Evolutionary conservation across 2,888 invertebrate genomes (phyloP).

Genomic region (Eupithecia pulchellata): DNA sequence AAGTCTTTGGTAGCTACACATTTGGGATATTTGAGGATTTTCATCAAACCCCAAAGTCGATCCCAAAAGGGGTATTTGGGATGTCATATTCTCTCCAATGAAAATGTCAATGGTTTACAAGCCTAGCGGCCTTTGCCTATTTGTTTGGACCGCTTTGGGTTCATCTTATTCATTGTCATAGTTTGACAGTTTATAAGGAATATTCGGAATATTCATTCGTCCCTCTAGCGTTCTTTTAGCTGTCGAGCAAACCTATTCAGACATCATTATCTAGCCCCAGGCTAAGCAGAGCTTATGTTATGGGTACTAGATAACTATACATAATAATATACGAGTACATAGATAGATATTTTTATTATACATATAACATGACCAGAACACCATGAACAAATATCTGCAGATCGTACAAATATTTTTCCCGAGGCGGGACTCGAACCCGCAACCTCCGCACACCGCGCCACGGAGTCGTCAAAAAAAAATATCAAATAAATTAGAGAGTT

Average conservation of each 20-base stretch:
- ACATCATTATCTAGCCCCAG: no score
- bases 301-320: no score
- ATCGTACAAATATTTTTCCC: no score
- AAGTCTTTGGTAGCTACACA: not conserved
- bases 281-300: no score
- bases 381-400: no score
- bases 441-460: no score
- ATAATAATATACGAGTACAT: no score
- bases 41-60: no score
- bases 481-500: not conserved
- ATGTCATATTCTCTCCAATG: not conserved
- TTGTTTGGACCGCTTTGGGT: not conserved
- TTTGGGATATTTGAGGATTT: not conserved
- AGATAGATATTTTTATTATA: no score
- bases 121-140: not conserved
- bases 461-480: no score
- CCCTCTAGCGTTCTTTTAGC: not conserved
- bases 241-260: not conserved
- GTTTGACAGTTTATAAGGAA: not conserved
- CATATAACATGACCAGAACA: no score
- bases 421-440: no score
- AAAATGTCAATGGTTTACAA: not conserved
- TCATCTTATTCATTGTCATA: not conserved
- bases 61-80: not conserved
- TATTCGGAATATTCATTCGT: not conserved